Evolutionary conservation across 2,888 invertebrate genomes (phyloP).

Genomic region (Ptychoptera albimana): DNA sequence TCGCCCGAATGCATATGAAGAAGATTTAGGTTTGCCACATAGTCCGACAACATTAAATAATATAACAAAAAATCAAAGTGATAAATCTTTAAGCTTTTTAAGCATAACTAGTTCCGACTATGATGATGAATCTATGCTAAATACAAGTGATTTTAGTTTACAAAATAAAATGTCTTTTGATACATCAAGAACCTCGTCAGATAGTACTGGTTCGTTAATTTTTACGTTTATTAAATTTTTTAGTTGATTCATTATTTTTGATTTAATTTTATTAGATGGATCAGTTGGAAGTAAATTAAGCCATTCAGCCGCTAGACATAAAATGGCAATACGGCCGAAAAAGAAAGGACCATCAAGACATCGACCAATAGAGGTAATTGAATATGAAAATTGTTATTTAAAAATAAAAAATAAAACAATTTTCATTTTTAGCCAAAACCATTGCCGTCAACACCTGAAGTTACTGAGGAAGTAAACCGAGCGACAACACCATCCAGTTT

Average conservation of each 20-base stretch:
- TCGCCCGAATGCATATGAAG: conserved; percentile 53
- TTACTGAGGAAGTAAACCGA: conserved; percentile 45
- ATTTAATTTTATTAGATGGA: conserved; percentile 19
- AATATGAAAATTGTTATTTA: conserved; percentile 22
- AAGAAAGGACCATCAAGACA: conserved; percentile 58
- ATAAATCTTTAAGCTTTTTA: conserved; percentile 36
- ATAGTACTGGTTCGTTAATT: conserved; percentile 15
- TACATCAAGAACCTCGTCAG: conserved; percentile 12
- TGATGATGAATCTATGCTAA: conserved; percentile 35
- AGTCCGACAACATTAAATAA: conserved; percentile 57
- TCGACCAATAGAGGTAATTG: conserved; percentile 36
- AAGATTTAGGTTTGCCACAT: conserved; percentile 57
- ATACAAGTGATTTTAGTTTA: conserved; percentile 7
- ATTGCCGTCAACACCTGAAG: conserved; percentile 57
- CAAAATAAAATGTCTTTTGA: conserved; percentile 11
- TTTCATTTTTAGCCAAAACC: conserved; percentile 30
- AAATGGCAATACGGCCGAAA: conserved; percentile 60
- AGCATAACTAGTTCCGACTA: conserved; percentile 68
- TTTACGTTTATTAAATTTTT: neutral
- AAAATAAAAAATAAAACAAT: conserved; percentile 11
- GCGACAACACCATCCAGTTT: too few species aligned
- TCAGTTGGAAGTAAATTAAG: conserved; percentile 41
- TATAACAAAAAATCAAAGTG: conserved; percentile 26
- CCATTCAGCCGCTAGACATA: conserved; percentile 65
- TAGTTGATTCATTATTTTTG: neutral